These are phyloP conservation scores for Acanthurus leucopareius DNA, from an alignment of 2,797 vertebrate genomes.

Conservation along the genomic window DNA sequence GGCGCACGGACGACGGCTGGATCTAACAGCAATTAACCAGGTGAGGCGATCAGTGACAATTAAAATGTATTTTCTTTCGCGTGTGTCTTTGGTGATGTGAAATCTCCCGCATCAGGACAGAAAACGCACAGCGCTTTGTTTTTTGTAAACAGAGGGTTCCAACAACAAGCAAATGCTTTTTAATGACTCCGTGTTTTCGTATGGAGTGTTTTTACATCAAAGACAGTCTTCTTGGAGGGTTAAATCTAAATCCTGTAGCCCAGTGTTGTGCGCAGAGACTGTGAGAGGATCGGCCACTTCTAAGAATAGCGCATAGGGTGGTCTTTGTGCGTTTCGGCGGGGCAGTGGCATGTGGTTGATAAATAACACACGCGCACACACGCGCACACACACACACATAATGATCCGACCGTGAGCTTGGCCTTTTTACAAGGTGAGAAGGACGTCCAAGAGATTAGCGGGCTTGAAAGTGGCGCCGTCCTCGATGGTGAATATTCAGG, in stretches of 20 bases:
- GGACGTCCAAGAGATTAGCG: slow-evolving; percentile 65
- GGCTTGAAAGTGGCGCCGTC: slow-evolving; percentile 73
- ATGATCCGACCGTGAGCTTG: slow-evolving; percentile 71
- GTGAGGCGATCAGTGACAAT: slow-evolving; percentile 66
- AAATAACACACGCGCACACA: slow-evolving; percentile 72
- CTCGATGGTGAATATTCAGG: slow-evolving; percentile 63
- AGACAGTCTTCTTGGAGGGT: slow-evolving; percentile 11
- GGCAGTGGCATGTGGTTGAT: slow-evolving; percentile 84
- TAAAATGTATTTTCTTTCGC: slow-evolving; percentile 23
- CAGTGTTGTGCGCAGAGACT: slow-evolving; percentile 62
- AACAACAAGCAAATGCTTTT: slow-evolving; percentile 23
- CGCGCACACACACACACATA: slow-evolving; percentile 30
- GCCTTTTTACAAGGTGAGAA: slow-evolving; percentile 64
- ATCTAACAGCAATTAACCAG: slow-evolving; percentile 69
- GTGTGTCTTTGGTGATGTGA: slow-evolving; percentile 37
- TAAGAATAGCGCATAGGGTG: slow-evolving; percentile 86
- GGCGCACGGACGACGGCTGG: slow-evolving; percentile 57
- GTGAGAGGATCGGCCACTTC: slow-evolving; percentile 77
- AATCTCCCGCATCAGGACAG: slow-evolving; percentile 24
- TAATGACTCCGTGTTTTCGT: neutral
- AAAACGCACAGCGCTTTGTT: slow-evolving; percentile 21
- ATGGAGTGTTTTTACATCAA: slow-evolving; percentile 3
- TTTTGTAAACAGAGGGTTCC: neutral
- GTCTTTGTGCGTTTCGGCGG: slow-evolving; percentile 85
- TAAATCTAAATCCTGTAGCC: slow-evolving; percentile 32